These are phyloP conservation scores for Chlorodrepanis virens DNA, from an alignment of 2,113 vertebrate species.

Conservation along the genomic window DNA sequence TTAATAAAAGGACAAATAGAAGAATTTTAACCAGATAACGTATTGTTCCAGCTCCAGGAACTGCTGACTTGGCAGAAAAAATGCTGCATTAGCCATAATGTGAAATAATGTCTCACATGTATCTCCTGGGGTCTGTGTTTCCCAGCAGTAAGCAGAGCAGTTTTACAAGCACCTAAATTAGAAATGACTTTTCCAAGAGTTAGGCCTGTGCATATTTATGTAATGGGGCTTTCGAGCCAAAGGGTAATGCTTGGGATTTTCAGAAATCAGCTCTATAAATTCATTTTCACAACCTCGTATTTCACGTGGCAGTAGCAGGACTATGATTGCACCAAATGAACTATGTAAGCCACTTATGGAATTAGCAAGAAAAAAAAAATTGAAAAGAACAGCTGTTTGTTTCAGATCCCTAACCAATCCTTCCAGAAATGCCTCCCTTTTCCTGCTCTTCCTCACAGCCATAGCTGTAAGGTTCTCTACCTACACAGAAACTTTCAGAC, in stretches of 20 bases:
- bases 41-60: neutral
- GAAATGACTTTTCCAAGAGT: neutral
- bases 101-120: neutral
- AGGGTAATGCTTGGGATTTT: neutral
- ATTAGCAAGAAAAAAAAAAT: neutral
- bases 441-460: neutral
- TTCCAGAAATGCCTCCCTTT: neutral
- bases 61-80: neutral
- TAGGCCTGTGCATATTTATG: neutral
- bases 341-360: neutral
- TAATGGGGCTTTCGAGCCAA: neutral
- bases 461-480: neutral
- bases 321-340: neutral
- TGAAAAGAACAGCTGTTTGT: neutral
- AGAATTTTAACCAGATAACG: neutral
- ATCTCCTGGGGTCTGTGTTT: neutral
- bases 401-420: neutral
- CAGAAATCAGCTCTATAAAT: neutral
- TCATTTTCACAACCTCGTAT: neutral
- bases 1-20: neutral
- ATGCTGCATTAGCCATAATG: neutral
- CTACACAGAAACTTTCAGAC: neutral
- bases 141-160: neutral
- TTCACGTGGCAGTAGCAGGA: neutral
- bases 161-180: constrained; percentile 7